Evolutionary conservation across 2,797 vertebrate genomes (phyloP).

Genomic region (Semotilus atromaculatus): DNA sequence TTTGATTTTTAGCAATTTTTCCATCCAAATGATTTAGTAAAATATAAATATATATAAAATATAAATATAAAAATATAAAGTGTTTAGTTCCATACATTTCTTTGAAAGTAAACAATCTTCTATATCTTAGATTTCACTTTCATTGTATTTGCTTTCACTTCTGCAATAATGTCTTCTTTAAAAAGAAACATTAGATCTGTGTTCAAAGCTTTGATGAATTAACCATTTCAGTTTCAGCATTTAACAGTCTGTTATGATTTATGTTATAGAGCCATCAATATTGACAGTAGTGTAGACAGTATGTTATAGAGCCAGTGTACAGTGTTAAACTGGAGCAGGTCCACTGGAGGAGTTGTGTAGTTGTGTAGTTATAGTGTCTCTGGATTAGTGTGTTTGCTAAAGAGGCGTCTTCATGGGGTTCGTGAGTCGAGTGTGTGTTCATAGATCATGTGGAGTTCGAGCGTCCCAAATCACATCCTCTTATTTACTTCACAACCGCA

Average conservation of each 20-base stretch:
- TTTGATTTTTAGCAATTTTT: background rate
- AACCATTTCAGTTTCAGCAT: no score
- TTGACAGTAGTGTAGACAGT: no score
- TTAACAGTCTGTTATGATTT: no score
- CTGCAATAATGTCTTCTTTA: background rate
- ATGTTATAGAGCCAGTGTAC: no score
- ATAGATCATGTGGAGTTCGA: background rate
- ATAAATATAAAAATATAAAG: no score
- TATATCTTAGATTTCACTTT: background rate
- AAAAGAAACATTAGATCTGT: background rate
- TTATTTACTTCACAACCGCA: background rate
- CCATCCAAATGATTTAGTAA: background rate
- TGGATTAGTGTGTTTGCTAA: conserved; percentile 2
- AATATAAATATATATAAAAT: no score
- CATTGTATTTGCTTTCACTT: background rate
- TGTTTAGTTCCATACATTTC: background rate
- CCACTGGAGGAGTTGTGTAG: no score
- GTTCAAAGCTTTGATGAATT: background rate
- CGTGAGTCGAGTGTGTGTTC: background rate
- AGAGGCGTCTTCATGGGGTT: background rate
- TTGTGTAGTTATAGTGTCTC: no score
- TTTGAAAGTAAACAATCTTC: background rate
- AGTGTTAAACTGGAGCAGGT: no score
- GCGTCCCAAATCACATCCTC: background rate
- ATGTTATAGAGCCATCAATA: background rate